Base-by-base conservation (phyloP, 2,888 invertebrate species). In the Cerastis leucographa region DNA sequence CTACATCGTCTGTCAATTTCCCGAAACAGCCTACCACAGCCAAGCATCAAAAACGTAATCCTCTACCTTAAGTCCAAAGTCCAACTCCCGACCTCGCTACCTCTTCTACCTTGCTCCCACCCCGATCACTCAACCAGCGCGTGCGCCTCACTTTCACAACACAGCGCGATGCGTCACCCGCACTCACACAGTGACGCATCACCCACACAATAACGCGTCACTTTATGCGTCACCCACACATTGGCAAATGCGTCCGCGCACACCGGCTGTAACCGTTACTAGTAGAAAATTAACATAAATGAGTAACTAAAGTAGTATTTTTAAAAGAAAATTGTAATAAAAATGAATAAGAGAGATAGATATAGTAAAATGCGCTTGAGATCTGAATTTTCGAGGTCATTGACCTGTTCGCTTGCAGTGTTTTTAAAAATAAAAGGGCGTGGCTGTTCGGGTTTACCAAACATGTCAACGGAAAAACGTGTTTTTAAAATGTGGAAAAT, bases 91-190 rank as follows among this genome's bases (percentile, higher is more conserved):
- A 82, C 81, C 78, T 84, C 80, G 81, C 83, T 73, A 29, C n/a
- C 70, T 89, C 92, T 88, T 88, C 71, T 90, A 76, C 69, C 84
- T 86, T 71, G 17, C 11, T 22, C 83, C 85, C 19, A n/a, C 42
- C 76, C 80, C 76, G 85, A 88, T 91, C 93, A 94, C 91, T 90
- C 93, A 75, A 67, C 66, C 81, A 56, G 78, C 90, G 90, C 93
- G 91, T 93, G 92, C 81, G 76, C 79, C 87, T 86, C 90, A 90
- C 93, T 93, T 93, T 93, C 93, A 88, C 93, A 87, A 80, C 80
- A 71, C 68, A 71, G 54, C 83, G 88, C 84, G 88, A 88, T 88
- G 89, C 89, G 89, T 88, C 86, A 88, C 88, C 87, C 79, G 73
- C 83, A 79, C 86, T 76, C 79, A 89, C 87, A 78, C 76, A 59